These are phyloP conservation scores for Phylloscopus trochilus DNA, from an alignment of 2,113 vertebrate genomes.

Conservation along the genomic window DNA sequence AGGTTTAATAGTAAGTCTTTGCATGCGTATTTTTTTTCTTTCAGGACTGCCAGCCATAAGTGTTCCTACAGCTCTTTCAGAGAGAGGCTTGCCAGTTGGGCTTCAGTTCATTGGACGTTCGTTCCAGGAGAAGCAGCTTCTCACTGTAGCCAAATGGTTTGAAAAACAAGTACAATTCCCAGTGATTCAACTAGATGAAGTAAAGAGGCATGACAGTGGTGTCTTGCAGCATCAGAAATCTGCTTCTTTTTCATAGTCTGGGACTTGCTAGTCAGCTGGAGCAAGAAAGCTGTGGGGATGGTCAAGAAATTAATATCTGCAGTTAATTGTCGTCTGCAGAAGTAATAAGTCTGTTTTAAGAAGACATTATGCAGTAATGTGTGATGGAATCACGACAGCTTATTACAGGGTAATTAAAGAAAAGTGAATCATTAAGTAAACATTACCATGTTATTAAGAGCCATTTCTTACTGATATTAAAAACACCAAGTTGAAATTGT, in stretches of 20 bases:
- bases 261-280: neutral
- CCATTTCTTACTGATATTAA: neutral
- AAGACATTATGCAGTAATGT: neutral
- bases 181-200: slow-evolving; percentile 70
- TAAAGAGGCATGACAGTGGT: neutral
- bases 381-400: neutral
- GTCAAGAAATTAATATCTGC: neutral
- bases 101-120: slow-evolving; percentile 89
- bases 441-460: neutral
- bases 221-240: slow-evolving; percentile 57
- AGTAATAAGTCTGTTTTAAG: neutral
- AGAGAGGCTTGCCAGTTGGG: slow-evolving; percentile 86
- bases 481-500: neutral
- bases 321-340: neutral
- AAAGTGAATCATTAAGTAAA: neutral
- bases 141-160: slow-evolving; percentile 89
- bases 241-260: slow-evolving; percentile 25
- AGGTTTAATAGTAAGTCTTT: neutral
- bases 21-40: neutral
- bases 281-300: neutral
- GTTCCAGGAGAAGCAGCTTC: slow-evolving; percentile 85
- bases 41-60: slow-evolving; percentile 89
- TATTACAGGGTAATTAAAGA: neutral
- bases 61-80: slow-evolving; percentile 85
- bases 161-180: slow-evolving; percentile 90